Percentiles rank a stretch among this genome's conserved stretches.
Conservation (phyloP, 2,888 invertebrate genomes). For the Epistrophe eligans region DNA sequence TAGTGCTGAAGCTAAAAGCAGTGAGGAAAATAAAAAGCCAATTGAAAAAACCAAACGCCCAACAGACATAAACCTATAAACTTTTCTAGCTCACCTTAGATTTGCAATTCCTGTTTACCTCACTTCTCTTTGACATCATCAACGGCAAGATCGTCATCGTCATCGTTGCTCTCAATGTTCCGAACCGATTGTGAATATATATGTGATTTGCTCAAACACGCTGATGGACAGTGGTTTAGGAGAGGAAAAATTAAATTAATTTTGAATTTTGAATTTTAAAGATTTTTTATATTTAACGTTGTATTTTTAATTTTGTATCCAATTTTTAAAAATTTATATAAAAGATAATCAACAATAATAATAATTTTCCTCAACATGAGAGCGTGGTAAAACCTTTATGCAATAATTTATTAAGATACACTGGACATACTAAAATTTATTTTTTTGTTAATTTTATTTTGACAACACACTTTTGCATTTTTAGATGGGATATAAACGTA, state of each 20-base stretch:
- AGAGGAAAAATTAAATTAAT: neutral
- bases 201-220: slow-evolving; percentile 39
- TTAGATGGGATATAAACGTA: no score
- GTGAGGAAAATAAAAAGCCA: slow-evolving; percentile 55
- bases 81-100: slow-evolving; percentile 73
- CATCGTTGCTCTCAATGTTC: slow-evolving; percentile 25
- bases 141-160: slow-evolving; percentile 11
- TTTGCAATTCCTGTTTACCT: slow-evolving; percentile 74
- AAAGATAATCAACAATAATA: no score
- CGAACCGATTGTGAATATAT: slow-evolving; percentile 56
- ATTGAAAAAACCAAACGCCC: slow-evolving; percentile 72
- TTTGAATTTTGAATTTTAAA: neutral
- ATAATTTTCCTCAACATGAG: no score
- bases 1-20: slow-evolving; percentile 42
- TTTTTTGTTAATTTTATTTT: no score
- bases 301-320: no score
- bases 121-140: slow-evolving; percentile 25
- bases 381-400: no score
- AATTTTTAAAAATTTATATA: no score
- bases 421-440: no score
- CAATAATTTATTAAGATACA: no score
- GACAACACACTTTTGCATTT: no score
- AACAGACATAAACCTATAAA: slow-evolving; percentile 56
- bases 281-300: no score
- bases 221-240: neutral